Conservation (phyloP, 2,113 vertebrate genomes). For the Casuarius casuarius region DNA sequence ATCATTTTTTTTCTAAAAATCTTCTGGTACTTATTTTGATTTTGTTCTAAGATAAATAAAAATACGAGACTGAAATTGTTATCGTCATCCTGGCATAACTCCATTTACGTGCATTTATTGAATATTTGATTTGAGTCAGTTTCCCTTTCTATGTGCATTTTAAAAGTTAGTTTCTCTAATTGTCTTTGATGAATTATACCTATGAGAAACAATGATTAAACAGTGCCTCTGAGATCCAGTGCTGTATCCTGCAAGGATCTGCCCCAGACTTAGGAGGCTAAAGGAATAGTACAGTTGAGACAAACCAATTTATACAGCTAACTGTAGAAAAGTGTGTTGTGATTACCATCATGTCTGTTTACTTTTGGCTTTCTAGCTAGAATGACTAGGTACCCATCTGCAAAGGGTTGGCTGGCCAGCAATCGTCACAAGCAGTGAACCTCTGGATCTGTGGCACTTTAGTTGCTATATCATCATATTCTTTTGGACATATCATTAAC, state of each 20-base stretch:
- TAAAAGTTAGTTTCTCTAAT: not conserved
- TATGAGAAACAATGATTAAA: not conserved
- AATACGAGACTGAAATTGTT: not conserved
- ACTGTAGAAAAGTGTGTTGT: not conserved
- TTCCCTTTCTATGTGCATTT: not conserved
- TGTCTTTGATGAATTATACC: not conserved
- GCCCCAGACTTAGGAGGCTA: not conserved
- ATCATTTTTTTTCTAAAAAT: not conserved
- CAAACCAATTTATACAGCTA: not conserved
- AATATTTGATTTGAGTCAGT: not conserved
- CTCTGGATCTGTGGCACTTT: not conserved
- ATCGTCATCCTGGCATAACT: not conserved
- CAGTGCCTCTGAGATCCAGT: not conserved
- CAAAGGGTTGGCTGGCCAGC: not conserved
- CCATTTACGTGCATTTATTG: not conserved
- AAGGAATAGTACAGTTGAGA: not conserved
- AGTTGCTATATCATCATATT: not conserved
- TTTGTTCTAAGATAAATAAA: not conserved
- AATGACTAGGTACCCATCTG: not conserved
- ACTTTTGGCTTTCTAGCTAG: not conserved
- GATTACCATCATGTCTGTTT: not conserved
- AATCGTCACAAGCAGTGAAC: not conserved
- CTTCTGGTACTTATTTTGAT: not conserved
- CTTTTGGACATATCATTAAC: not conserved
- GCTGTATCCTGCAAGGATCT: not conserved